Evolutionary conservation across 2,113 vertebrate genomes (phyloP).

Genomic region (Azemiops feae): DNA sequence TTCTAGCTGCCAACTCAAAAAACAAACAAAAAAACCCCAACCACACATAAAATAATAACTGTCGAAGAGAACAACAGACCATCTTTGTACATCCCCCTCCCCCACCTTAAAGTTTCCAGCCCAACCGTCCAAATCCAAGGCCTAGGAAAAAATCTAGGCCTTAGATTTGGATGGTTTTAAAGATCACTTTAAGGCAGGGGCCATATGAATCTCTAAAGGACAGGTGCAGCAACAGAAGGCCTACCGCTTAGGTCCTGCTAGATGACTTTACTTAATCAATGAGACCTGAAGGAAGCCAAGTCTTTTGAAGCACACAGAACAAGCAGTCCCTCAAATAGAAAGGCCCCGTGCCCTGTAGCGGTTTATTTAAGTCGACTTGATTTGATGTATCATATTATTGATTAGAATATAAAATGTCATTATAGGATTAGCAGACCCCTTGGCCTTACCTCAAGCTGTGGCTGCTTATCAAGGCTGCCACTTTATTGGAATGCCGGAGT

Average conservation of each 20-base stretch:
- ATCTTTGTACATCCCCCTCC: neutral
- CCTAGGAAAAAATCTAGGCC: neutral
- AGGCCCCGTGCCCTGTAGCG: neutral
- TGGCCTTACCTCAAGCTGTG: constrained; percentile 90
- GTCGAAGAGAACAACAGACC: neutral
- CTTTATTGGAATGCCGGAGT: constrained; percentile 98
- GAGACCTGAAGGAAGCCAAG: neutral
- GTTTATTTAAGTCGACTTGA: neutral
- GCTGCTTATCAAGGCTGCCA: constrained; percentile 95
- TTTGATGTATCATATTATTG: neutral
- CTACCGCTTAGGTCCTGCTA: neutral
- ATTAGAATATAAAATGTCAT: constrained; percentile 20
- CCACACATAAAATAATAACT: neutral
- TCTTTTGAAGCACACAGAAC: neutral
- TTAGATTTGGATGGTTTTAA: neutral
- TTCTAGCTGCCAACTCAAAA: neutral
- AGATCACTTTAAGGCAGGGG: neutral
- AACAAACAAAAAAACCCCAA: neutral
- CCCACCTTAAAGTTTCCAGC: neutral
- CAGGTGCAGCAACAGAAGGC: neutral
- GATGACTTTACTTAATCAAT: neutral
- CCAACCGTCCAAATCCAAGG: neutral
- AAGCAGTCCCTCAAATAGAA: neutral
- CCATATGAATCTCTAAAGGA: neutral
- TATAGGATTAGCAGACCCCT: constrained; percentile 89